These are phyloP conservation scores for Brachypodius melanocephalos DNA, from an alignment of 2,113 vertebrate genomes.

Conservation along the genomic window DNA sequence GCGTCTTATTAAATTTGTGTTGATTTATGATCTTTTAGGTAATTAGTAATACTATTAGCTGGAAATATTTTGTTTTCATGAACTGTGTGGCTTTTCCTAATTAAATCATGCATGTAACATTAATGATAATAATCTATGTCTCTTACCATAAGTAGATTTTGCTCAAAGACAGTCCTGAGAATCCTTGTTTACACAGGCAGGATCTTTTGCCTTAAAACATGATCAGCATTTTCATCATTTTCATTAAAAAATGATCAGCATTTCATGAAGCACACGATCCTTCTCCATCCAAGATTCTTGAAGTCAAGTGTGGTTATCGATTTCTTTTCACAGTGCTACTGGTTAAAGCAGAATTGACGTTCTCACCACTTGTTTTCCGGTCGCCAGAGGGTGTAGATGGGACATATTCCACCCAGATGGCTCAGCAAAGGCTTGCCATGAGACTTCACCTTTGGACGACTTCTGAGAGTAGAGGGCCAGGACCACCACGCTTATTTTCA, in stretches of 20 bases:
- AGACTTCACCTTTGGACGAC: not conserved
- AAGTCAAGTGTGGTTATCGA: not conserved
- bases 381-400: not conserved
- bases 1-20: conserved; percentile 1
- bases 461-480: not conserved
- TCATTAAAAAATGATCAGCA: not conserved
- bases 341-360: not conserved
- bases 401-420: not conserved
- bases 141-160: not conserved
- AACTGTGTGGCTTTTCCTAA: conserved; percentile 2
- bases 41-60: not conserved
- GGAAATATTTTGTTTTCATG: conserved; percentile 7
- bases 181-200: not conserved
- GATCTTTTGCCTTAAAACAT: not conserved
- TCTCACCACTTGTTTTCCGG: not conserved
- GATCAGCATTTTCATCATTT: not conserved
- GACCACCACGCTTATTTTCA: rapidly evolving
- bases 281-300: not conserved
- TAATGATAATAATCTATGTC: not conserved
- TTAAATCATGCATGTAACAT: not conserved
- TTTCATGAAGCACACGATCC: not conserved
- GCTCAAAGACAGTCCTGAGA: not conserved
- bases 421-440: rapidly evolving
- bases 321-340: not conserved
- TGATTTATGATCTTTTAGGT: not conserved